Base-by-base conservation (phyloP, 2,797 vertebrate genomes). In the Adelosebastes latens region DNA sequence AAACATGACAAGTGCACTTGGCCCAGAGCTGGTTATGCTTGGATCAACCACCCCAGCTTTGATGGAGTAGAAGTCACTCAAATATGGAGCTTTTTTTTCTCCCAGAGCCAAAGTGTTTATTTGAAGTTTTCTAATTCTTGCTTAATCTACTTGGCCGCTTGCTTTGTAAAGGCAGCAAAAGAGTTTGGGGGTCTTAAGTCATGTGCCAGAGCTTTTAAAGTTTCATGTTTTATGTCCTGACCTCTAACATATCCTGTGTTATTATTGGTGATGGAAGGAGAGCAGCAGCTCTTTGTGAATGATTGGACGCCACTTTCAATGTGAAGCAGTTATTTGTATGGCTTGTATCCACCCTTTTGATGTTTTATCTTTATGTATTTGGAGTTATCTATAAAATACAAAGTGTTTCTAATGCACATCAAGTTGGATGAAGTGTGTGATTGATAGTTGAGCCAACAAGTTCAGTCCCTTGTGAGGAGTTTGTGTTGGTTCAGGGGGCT, bases 111-210 rank as follows among this genome's bases (percentile, higher is more conserved):
- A 89, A 88, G 71, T 75, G 81, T 87, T 83, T 63, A 67, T 86
- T 88, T 81, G 61, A 84, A 79, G 79, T 84, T 82, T 72, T 79
- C 25, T 77, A 39, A 79, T 75, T 81, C 70, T 77, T 69, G 42
- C 55, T 62, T 76, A 80, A 84, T 85, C 84, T 73, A 3, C 81
- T 84, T 75, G 83, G 66, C 70, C 9, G 8, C 67, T 14, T 24
- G 78, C 53, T 77, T 77, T 67, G 52, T 49, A 36, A 25, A 39
- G 20, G 63, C 70, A 22, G 70, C 22, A 16, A 8, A 8, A 61
- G 59, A 60, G 25, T 72, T 71, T 77, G 6, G 25, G 63, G 63
- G 9, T 81, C 20, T 25, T 46, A 46, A 46, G 46, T 81, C 75
- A 63, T 78, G 78, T 65, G 68, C 75, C 76, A 80, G 12, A 27